These are phyloP conservation scores for Synanceia verrucosa DNA, from an alignment of 2,797 vertebrate species.

Conservation along the genomic window DNA sequence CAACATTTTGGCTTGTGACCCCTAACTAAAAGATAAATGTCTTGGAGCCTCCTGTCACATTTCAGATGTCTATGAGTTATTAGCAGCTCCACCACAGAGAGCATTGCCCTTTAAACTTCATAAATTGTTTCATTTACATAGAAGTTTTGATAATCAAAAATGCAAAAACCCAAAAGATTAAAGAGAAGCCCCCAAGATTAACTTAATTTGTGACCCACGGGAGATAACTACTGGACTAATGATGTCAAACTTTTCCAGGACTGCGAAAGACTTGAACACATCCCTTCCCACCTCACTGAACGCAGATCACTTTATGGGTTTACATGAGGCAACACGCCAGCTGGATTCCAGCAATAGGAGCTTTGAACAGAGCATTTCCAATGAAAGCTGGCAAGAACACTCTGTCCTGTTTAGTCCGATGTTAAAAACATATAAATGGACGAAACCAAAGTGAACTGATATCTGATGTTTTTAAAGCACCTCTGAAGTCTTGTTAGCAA, in stretches of 20 bases:
- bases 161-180: background rate
- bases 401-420: background rate
- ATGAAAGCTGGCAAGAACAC: constrained; percentile 17
- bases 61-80: background rate
- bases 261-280: background rate
- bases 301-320: constrained; percentile 5
- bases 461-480: background rate
- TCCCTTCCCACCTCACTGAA: constrained; percentile 6
- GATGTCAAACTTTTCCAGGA: background rate
- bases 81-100: background rate
- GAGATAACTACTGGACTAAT: background rate
- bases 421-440: background rate
- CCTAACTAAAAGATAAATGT: background rate
- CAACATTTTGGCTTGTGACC: no score
- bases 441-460: background rate
- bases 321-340: constrained; percentile 69
- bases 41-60: background rate
- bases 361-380: constrained; percentile 38
- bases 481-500: background rate
- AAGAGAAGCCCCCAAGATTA: background rate
- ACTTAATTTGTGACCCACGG: background rate
- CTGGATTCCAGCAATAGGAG: constrained; percentile 65
- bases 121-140: background rate
- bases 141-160: background rate
- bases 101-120: background rate